These are phyloP conservation scores for Temnothorax unifasciatus DNA, from an alignment of 2,888 invertebrate species.

Conservation along the genomic window DNA sequence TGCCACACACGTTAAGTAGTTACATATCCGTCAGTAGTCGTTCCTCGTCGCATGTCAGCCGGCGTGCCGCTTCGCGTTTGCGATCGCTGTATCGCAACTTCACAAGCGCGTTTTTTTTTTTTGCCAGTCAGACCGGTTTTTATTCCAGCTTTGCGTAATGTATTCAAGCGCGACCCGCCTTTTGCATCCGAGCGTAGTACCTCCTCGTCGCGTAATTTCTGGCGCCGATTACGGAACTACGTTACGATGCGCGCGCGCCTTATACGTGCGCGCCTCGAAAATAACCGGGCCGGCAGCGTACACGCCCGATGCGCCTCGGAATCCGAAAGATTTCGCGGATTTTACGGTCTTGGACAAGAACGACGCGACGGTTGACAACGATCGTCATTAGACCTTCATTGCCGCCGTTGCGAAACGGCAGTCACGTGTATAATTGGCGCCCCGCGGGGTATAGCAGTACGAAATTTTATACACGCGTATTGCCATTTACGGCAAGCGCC, in stretches of 20 bases:
- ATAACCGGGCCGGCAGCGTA: constrained; percentile 26
- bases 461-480: constrained; percentile 70
- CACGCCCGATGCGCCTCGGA: constrained; percentile 41
- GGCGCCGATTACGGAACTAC: constrained; percentile 44
- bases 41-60: constrained; percentile 45
- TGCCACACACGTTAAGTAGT: constrained; percentile 7
- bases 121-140: constrained; percentile 49
- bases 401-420: constrained; percentile 77
- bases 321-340: constrained; percentile 49
- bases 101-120: not conserved
- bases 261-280: constrained; percentile 28
- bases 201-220: constrained; percentile 36
- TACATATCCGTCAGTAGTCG: constrained; percentile 41
- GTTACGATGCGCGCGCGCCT: not conserved
- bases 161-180: constrained; percentile 30
- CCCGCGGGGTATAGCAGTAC: constrained; percentile 73
- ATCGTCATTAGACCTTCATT: constrained; percentile 84
- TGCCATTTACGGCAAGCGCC: constrained; percentile 63
- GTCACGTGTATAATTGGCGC: constrained; percentile 81
- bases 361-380: constrained; percentile 73
- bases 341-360: constrained; percentile 64
- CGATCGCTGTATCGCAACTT: constrained; percentile 30
- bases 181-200: constrained; percentile 1
- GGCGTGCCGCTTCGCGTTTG: constrained; percentile 37
- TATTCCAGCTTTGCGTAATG: constrained; percentile 40